A percentile compares a stretch with the other conserved stretches of the same genome.
phyloP scores from a whole-genome alignment of 2,888 invertebrate genomes.

The Drosophila macrospina region DNA sequence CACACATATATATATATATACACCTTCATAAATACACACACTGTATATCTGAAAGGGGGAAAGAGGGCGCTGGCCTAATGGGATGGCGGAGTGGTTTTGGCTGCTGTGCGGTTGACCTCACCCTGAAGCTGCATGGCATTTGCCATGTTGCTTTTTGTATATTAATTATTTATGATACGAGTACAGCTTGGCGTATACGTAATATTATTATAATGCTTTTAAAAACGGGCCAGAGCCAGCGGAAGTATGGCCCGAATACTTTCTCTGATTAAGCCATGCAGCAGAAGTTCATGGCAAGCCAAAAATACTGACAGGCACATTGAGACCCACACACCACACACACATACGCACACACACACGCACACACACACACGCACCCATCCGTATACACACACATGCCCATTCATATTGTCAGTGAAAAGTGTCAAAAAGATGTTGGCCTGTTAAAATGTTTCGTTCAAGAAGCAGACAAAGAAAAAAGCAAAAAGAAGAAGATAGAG shows the following conservation, averaged over 20 bases:
- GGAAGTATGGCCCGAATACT: conserved; percentile 32
- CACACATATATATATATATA: background rate
- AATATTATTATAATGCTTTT: conserved; percentile 68
- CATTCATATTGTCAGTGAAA: conserved; percentile 27
- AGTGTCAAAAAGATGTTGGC: conserved; percentile 36
- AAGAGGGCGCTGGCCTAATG: conserved; percentile 1
- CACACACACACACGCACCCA: background rate
- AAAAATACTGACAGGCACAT: conserved; percentile 19
- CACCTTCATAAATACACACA: no score
- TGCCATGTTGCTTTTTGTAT: conserved; percentile 61
- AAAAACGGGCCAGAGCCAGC: conserved; percentile 16
- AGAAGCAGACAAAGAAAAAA: background rate
- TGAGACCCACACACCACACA: background rate
- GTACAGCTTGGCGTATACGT: conserved; percentile 52
- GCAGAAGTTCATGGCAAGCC: conserved; percentile 28
- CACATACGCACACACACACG: background rate
- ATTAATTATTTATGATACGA: conserved; percentile 68
- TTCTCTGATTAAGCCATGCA: conserved; percentile 40
- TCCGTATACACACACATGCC: background rate
- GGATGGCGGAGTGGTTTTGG: background rate
- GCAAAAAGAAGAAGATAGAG: background rate
- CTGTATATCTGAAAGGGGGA: background rate
- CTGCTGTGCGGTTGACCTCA: conserved; percentile 38
- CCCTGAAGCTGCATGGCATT: conserved; percentile 25
- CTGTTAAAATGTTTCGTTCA: conserved; percentile 19